Evolutionary conservation across 2,113 vertebrate species (phyloP).

Genomic region (Gorsachius goisagi): DNA sequence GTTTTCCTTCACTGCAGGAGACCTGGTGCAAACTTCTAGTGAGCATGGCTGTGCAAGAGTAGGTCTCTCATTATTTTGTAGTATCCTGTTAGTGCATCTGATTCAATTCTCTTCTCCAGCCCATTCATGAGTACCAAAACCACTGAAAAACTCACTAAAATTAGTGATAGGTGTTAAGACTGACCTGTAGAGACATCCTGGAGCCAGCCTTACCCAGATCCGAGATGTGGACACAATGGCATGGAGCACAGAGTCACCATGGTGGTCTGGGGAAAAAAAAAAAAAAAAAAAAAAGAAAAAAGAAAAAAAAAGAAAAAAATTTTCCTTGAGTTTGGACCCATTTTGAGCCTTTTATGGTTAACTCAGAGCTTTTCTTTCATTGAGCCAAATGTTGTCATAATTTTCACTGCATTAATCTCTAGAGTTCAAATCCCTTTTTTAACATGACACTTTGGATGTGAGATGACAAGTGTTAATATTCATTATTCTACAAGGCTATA

Average conservation of each 20-base stretch:
- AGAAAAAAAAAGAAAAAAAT: background rate
- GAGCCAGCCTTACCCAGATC: background rate
- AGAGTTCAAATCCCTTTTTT: constrained; percentile 55
- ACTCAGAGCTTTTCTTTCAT: constrained; percentile 21
- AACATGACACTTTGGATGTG: constrained; percentile 42
- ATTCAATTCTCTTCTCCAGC: background rate
- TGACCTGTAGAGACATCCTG: background rate
- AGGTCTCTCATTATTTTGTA: background rate
- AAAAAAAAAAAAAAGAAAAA: background rate
- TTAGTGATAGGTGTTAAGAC: background rate
- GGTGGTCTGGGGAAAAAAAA: background rate
- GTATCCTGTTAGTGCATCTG: background rate
- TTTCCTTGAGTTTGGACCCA: background rate
- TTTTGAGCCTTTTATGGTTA: constrained; percentile 19
- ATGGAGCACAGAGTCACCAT: background rate
- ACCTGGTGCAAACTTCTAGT: background rate
- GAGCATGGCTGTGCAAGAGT: background rate
- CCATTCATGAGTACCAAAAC: background rate
- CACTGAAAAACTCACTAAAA: background rate
- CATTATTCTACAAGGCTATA: constrained; percentile 54
- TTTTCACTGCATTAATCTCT: constrained; percentile 54
- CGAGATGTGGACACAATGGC: background rate
- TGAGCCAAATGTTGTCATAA: constrained; percentile 32
- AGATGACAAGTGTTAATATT: constrained; percentile 68
- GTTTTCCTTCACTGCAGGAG: background rate